phyloP scores from a whole-genome alignment of 2,888 invertebrate genomes.

The Pterostichus madidus region DNA sequence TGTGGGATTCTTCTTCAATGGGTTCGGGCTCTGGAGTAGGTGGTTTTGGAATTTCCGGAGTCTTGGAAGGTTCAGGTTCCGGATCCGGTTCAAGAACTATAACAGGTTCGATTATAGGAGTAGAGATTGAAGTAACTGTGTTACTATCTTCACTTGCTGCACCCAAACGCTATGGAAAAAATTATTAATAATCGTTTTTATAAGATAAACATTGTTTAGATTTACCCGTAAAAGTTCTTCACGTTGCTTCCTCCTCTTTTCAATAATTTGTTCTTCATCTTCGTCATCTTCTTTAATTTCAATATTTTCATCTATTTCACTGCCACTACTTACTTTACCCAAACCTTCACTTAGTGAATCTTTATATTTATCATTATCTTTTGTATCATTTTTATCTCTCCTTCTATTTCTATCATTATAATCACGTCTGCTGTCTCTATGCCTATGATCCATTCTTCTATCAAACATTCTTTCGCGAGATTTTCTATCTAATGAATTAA shows the following conservation, averaged over 20 bases:
- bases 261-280: conserved; percentile 96
- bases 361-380: conserved; percentile 79
- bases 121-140: conserved; percentile 73
- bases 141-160: conserved; percentile 81
- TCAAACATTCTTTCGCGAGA: conserved; percentile 73
- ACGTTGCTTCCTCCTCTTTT: conserved; percentile 90
- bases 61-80: conserved; percentile 36
- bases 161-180: conserved; percentile 78
- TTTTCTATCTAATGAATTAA: conserved; percentile 72
- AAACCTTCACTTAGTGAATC: conserved; percentile 90
- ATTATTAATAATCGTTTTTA: conserved; percentile 48
- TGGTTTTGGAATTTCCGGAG: conserved; percentile 54
- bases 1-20: conserved; percentile 75
- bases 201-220: conserved; percentile 29
- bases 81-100: conserved; percentile 48
- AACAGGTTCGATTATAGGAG: conserved; percentile 69
- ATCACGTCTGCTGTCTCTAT: conserved; percentile 74
- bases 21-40: conserved; percentile 71
- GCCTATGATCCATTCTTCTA: conserved; percentile 73
- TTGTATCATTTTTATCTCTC: conserved; percentile 68
- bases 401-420: conserved; percentile 69
- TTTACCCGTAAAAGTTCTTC: conserved; percentile 91
- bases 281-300: conserved; percentile 91
- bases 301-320: conserved; percentile 86
- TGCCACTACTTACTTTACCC: conserved; percentile 85